Evolutionary conservation across 2,888 invertebrate species (phyloP), one percentile per base, ranked within the genome.

Genomic region (Drosophila affinis): DNA sequence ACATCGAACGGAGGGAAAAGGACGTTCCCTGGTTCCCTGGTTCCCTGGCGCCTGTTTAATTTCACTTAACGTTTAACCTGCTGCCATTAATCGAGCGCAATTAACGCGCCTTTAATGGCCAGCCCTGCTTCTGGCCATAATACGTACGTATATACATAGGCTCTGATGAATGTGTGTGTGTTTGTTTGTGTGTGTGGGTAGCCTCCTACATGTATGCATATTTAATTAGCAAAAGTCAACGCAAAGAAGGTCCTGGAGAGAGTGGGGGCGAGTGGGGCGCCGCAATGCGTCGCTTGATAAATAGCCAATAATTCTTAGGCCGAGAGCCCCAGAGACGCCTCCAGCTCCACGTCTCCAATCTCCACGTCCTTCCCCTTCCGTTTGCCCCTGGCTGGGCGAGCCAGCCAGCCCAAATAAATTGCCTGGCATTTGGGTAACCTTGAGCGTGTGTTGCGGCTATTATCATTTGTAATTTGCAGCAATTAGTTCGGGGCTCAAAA

Each of bases 371-470:
- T 34, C 27, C 4, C n/a, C 44, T n/a, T 39, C 27, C 18, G 14
- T 0, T 39, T 39, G 7, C 58, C 54, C 17, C 9, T n/a, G 52
- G 59, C n/a, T n/a, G n/a, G n/a, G n/a, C n/a, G 34, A 54, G 21
- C 14, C 14, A 10, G 45, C 9, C 9, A 9, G 57, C 64, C 77
- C 29, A 29, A 87, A 87, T 87, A 87, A 89, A 87, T 88, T 67
- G 75, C 81, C 7, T 32, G 69, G 67, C 67, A 51, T 68, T 58
- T 39, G n/a, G 39, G 39, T 85, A 83, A 81, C 88, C 86, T 85
- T 85, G 80, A 89, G 86, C 88, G 87, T 89, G 87, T 82, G 88
- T 87, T 89, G 87, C 80, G 89, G 88, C 87, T 83, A 87, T 87
- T 87, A 87, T 87, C 89, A 89, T 82, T 88, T 75, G 83, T 89